Base-by-base conservation (phyloP, 92 coral and sea anemone species). In the Parazoanthus atlanticus region DNA sequence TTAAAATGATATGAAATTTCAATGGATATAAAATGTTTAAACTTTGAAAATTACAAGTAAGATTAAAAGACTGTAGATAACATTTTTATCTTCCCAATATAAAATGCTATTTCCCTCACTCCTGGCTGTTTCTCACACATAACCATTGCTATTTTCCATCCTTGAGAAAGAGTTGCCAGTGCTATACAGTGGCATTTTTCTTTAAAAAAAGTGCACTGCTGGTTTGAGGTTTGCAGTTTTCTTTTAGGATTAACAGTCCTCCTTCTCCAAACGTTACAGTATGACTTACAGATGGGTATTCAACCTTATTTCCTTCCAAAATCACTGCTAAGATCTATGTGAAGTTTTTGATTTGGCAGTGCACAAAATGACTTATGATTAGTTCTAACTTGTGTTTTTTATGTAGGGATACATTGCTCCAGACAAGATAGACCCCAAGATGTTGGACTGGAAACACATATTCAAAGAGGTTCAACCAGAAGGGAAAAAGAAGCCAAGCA, bases 331-430 rank as follows among this genome's bases (percentile, higher is more conserved):
- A 52, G 58, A 52, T 36, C 38, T 36, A 36, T 52, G 58, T 52
- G 19, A 52, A 0, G 21, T 52, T 52, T 52, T 52, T 16, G 17
- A 52, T 12, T 52, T 12, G 21, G 21, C 58, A 52, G 58, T 52
- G 58, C 58, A 52, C 58, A 1, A 3, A 52, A 15, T 61, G n/a
- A 61, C 21, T 61, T 8, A 10, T 76, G 43, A 5, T 76, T 25
- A 36, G 31, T 32, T 67, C 26, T 36, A 36, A 36, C 38, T 38
- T 85, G 13, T n/a, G 76, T 43, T 70, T 52, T 21, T 31, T 81
- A 47, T 86, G 23, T 47, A 96, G 99, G 97, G 98, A 58, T 96
- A 95, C 74, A 90, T 93, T 82, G 99, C 99, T 36, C 99, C 99
- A 67, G 92, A 94, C 78, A 96, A 96, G 83, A 95, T 96, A 74